Conservation (phyloP, 2,888 invertebrate genomes). For the Pecten maximus region DNA sequence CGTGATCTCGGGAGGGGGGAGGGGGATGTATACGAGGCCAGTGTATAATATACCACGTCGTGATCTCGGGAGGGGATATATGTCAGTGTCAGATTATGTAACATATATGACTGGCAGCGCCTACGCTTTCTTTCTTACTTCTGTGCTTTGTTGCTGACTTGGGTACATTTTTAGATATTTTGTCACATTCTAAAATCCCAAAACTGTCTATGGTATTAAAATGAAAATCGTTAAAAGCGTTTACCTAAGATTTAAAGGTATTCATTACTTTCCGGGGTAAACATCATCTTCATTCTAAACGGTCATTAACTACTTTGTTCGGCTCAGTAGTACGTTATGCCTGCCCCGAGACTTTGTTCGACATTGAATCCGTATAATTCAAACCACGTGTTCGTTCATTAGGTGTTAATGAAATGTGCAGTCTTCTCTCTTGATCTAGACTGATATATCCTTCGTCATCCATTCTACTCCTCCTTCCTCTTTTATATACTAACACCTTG, state of each 20-base stretch:
- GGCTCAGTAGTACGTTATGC: background rate
- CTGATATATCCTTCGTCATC: background rate
- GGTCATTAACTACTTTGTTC: too few relatives aligned
- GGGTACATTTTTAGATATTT: background rate
- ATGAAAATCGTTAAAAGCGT: background rate
- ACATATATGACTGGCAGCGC: background rate
- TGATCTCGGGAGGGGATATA: background rate
- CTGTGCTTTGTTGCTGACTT: background rate
- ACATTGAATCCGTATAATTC: conserved; percentile 6
- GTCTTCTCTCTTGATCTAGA: background rate
- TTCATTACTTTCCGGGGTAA: background rate
- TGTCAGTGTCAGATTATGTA: background rate
- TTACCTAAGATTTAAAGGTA: background rate
- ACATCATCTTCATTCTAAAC: background rate
- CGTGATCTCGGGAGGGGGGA: too few relatives aligned
- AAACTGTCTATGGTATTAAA: background rate
- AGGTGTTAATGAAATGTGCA: conserved; percentile 5
- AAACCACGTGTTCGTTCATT: conserved; percentile 19
- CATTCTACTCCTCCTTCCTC: background rate
- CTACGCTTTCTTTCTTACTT: background rate
- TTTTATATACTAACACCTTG: background rate
- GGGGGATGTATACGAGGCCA: background rate
- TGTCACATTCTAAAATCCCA: background rate
- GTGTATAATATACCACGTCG: too few relatives aligned
- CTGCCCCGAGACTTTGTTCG: background rate